phyloP scores from a whole-genome alignment of 2,888 invertebrate genomes.

The Rhyacophila evoluta region DNA sequence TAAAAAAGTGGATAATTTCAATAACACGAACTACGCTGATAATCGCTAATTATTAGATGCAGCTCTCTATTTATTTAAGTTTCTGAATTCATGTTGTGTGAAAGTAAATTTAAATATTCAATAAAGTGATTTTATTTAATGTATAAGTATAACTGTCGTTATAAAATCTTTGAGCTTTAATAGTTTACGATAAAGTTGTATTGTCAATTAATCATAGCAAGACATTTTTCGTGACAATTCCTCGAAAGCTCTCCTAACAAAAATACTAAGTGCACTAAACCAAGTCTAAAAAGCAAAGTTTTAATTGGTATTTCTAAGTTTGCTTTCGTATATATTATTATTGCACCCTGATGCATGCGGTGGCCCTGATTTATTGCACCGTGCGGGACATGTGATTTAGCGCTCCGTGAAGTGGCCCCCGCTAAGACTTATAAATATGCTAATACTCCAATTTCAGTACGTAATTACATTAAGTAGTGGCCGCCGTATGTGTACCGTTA shows the following conservation, averaged over 20 bases:
- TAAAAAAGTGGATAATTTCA: too few relatives aligned
- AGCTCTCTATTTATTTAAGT: too few relatives aligned
- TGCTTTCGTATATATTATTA: not conserved
- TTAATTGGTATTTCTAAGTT: conserved; percentile 19
- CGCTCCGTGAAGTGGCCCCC: conserved; percentile 25
- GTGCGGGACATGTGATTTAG: conserved; percentile 32
- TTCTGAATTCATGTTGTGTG: too few relatives aligned
- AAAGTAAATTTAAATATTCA: too few relatives aligned
- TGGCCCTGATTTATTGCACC: conserved; percentile 26
- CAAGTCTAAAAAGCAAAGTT: not conserved
- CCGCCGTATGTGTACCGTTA: not conserved
- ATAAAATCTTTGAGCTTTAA: too few relatives aligned
- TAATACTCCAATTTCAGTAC: conserved; percentile 45
- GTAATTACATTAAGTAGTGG: conserved; percentile 50
- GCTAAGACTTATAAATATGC: conserved; percentile 49
- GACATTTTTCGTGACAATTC: not conserved
- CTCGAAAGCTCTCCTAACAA: not conserved
- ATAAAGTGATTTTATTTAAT: too few relatives aligned
- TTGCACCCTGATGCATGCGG: conserved; percentile 7
- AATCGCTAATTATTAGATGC: too few relatives aligned
- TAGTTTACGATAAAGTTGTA: too few relatives aligned
- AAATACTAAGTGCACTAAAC: conserved; percentile 5
- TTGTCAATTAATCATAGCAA: not conserved
- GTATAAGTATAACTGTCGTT: too few relatives aligned
- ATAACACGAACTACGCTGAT: too few relatives aligned